Evolutionary conservation across 2,888 invertebrate species (phyloP).

Genomic region (Scelioninae gen. 1): DNA sequence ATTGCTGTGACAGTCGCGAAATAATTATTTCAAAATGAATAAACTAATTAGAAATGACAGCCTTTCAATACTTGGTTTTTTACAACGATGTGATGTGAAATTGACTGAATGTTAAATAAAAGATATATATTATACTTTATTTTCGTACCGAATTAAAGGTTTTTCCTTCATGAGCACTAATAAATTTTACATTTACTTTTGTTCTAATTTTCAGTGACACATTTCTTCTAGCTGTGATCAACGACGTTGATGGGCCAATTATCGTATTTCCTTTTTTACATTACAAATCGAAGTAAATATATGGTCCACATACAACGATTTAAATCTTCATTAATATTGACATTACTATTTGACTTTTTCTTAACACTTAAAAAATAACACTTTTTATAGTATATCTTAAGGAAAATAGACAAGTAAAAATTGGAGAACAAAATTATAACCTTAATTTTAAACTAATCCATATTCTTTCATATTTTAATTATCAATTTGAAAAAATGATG

Average conservation of each 20-base stretch:
- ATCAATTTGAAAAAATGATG: no score
- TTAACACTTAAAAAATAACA: conserved; percentile 1
- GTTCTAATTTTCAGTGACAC: conserved; percentile 61
- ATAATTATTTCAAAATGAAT: conserved; percentile 59
- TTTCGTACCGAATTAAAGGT: conserved; percentile 51
- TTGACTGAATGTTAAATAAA: conserved; percentile 57
- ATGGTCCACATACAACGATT: conserved; percentile 39
- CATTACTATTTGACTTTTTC: conserved; percentile 28
- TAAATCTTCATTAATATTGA: conserved; percentile 49
- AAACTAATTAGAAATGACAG: conserved; percentile 57
- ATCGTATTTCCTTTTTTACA: conserved; percentile 45
- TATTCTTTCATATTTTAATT: no score
- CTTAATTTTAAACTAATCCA: no score
- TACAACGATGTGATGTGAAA: conserved; percentile 54
- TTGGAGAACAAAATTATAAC: no score
- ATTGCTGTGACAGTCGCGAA: conserved; percentile 46
- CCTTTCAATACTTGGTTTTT: conserved; percentile 56
- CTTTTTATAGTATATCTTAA: not conserved
- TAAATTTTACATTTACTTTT: conserved; percentile 60
- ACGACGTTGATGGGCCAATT: conserved; percentile 52
- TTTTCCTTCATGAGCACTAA: conserved; percentile 45
- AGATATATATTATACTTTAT: conserved; percentile 57
- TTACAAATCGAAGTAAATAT: conserved; percentile 37
- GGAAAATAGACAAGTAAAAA: no score
- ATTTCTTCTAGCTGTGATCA: conserved; percentile 54